Base-by-base conservation (phyloP, 2,113 vertebrate genomes). In the Blennius ocellaris region DNA sequence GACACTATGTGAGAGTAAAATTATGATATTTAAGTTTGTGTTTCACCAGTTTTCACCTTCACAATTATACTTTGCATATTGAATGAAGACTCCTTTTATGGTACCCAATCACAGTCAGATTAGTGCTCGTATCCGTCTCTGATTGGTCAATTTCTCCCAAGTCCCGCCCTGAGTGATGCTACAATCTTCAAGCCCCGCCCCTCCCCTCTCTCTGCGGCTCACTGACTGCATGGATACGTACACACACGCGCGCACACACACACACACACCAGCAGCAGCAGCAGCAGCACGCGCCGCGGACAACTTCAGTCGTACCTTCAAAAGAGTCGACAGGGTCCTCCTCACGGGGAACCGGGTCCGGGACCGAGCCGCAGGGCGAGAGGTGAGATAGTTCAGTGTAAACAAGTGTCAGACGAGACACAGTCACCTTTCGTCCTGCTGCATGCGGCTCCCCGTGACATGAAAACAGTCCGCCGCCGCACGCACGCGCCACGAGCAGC, bases 381-480 rank as follows among this genome's bases (percentile, higher is more conserved):
- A 30, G 39, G 64, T 64, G 64, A 60, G 57, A 11, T 30, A 48
- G 36, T 17, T 11, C 2, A 6, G 8, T 47, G 17, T 40, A 30
- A 63, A 70, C 75, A 82, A 69, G 57, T 78, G 68, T 78, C 80
- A 75, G 38, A n/a, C 45, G 11, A 41, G 62, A n/a, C 57, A 60
- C 74, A 8, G 64, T 81, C 80, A 69, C 62, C 61, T 76, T 52
- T 75, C 61, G 57, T 80, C 77, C 67, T 62, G 76, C 73, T 48
- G 64, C 6, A 55, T 40, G 75, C 73, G 81, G 58, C n/a, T 30
- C 55, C 60, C 63, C 21, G 43, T 68, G 81, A 80, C 66, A 69
- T 82, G 84, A 82, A 55, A 81, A 84, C 85, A 75, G 48, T 54
- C 70, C 70, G 53, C 37, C 81, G 69, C 78, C 81, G 84, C 62